Base-by-base conservation (phyloP, 2,888 invertebrate genomes). In the Synergus laeviventris region DNA sequence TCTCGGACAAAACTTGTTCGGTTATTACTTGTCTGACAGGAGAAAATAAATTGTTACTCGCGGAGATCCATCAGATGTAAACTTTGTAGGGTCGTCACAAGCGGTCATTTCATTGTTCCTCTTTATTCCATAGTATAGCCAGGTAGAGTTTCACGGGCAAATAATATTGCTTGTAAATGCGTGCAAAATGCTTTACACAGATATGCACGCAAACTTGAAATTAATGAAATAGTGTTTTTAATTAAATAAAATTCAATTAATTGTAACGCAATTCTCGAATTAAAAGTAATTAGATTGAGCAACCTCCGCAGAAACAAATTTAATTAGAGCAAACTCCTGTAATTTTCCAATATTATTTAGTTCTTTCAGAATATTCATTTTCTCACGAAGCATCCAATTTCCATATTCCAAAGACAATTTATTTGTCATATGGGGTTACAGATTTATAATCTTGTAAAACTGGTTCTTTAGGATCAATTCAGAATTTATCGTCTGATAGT, bases 81-180 rank as follows among this genome's bases (percentile, higher is more conserved):
- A 56, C n/a, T 49, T 49, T 49, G 14, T 24, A 59, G 59, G 59
- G 59, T 59, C 59, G 24, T 59, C 21, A 39, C 12, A n/a, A 62
- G 36, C n/a, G 62, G 62, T 11, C 18, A 38, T 38, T 36, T 62
- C 38, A 62, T 62, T 62, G 18, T 62, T 36, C 62, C 38, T 18
- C 11, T 36, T 62, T 38, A n/a, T n/a, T 16, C 38, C 18, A 38
- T 62, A 39, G 18, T 38, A 36, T 12, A 38, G n/a, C 38, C n/a
- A n/a, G n/a, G n/a, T n/a, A n/a, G n/a, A n/a, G n/a, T n/a, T 62
- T 18, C 38, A 5, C 36, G 61, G 9, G 12, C 62, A 62, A 62
- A 38, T 62, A 62, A 38, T 62, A 62, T 38, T 62, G n/a, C 18
- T 21, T n/a, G 62, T 38, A 62, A 62, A 12, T 62, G 18, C 62